Base-by-base conservation (phyloP, 1,140 invertebrate species). In the Tetramorium parvispinum region DNA sequence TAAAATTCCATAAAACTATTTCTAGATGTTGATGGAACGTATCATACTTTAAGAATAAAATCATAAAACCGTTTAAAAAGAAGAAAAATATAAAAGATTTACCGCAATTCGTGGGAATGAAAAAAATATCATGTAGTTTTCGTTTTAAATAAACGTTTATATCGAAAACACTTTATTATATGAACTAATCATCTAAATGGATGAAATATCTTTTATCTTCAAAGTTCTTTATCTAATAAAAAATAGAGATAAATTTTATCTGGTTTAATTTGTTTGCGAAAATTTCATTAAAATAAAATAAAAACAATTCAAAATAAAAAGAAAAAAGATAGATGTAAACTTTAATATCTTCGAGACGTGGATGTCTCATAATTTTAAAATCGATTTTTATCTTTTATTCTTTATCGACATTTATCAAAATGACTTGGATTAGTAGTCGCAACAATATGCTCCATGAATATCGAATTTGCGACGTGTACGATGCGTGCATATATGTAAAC, bases 401-500 rank as follows among this genome's bases (percentile, higher is more conserved):
- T 46, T 40, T 16, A 46, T 63, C 11, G 16, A 13, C 3, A 40
- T 49, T 63, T 16, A 13, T 51, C 13, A 32, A 40, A 81, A 43
- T 16, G 1, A 27, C 13, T 24, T 46, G 3, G 10, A 51, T 8
- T n/a, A 16, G 7, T 18, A 32, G 18, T 46, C 7, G 24, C 18
- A 40, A 55, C 10, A 16, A 53, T 59, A 46, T 3, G 2, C 43
- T 46, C 24, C n/a, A 27, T 81, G 5, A 81, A 40, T 8, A 5
- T 6, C 8, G 18, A 8, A 81, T 70, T 68, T 53, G n/a, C 11
- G 13, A 13, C 16, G 3, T 57, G n/a, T 24, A 21, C 10, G 43
- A 59, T 21, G 7, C 5, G 37, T 21, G 13, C 6, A 32, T 78
- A 46, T 27, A 24, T 59, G 79, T 83, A 83, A 75, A 83, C 68